Evolutionary conservation across 2,797 vertebrate species (phyloP).

Genomic region (Odontamblyopus rebecca): DNA sequence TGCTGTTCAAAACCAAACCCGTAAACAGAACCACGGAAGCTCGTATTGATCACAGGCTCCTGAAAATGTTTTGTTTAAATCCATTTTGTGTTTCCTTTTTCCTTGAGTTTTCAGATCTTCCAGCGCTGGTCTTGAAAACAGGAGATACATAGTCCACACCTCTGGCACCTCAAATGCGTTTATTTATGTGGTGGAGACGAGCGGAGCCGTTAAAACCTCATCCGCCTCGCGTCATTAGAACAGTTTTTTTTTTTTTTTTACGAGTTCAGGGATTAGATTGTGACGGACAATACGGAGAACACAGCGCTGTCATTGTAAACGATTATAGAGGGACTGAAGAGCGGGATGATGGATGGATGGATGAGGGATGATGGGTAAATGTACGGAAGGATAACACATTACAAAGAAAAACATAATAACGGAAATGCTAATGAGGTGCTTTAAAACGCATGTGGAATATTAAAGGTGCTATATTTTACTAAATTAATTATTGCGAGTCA

Average conservation of each 20-base stretch:
- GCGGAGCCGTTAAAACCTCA: constrained; percentile 39
- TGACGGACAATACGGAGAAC: background rate
- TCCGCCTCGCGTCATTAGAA: constrained; percentile 32
- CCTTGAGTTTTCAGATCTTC: too few relatives aligned
- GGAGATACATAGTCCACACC: background rate
- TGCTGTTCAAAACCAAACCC: too few relatives aligned
- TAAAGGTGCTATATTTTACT: too few relatives aligned
- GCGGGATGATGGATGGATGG: background rate
- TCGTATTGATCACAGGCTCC: too few relatives aligned
- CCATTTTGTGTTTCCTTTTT: too few relatives aligned
- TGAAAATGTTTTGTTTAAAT: too few relatives aligned
- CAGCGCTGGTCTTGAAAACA: too few relatives aligned
- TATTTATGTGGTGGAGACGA: constrained; percentile 46
- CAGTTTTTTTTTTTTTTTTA: background rate
- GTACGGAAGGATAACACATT: background rate
- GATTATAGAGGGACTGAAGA: background rate
- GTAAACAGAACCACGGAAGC: too few relatives aligned
- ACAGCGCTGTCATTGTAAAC: background rate
- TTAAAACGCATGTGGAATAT: too few relatives aligned
- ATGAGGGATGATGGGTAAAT: background rate
- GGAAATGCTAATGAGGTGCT: too few relatives aligned
- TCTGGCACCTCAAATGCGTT: constrained; percentile 33
- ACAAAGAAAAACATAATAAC: background rate
- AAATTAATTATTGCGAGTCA: too few relatives aligned
- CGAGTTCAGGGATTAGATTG: background rate